phyloP scores from a whole-genome alignment of 2,113 vertebrate species.

The Pipa parva region DNA sequence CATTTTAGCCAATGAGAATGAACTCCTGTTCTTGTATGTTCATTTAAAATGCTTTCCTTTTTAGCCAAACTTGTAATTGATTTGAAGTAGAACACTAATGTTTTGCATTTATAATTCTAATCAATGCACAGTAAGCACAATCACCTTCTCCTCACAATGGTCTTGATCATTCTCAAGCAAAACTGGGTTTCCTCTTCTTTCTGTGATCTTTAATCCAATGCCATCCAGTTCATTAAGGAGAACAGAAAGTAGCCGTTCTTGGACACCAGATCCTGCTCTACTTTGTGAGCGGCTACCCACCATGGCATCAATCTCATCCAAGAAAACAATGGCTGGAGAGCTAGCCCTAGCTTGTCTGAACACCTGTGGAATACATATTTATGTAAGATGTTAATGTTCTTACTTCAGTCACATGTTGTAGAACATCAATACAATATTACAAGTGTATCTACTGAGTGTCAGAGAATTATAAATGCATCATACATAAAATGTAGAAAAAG shows the following conservation, averaged over 20 bases:
- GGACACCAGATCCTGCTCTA: slow-evolving; percentile 60
- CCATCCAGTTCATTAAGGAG: slow-evolving; percentile 94
- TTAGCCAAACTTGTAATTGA: too few species aligned
- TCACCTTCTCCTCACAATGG: slow-evolving; percentile 59
- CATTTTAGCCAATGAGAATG: too few species aligned
- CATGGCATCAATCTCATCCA: slow-evolving; percentile 93
- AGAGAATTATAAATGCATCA: not conserved
- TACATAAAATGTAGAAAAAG: not conserved
- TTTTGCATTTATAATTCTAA: too few species aligned
- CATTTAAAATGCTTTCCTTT: too few species aligned
- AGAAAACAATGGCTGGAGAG: slow-evolving; percentile 85
- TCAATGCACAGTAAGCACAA: not conserved
- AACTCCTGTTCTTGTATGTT: too few species aligned
- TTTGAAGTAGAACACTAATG: too few species aligned
- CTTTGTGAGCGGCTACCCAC: slow-evolving; percentile 72
- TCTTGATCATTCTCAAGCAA: slow-evolving; percentile 56
- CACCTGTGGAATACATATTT: slow-evolving; percentile 61
- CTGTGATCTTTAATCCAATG: slow-evolving; percentile 74
- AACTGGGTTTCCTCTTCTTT: slow-evolving; percentile 71
- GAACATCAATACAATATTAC: not conserved
- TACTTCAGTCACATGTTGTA: too few species aligned
- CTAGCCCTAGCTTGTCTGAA: slow-evolving; percentile 87
- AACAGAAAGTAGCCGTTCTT: slow-evolving; percentile 83
- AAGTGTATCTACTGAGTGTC: not conserved
- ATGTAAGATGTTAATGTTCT: not conserved